A percentile compares a stretch with the other conserved stretches of the same genome.
These are phyloP conservation scores for Notocelia uddmanniana DNA, from an alignment of 2,888 invertebrate genomes.

Conservation along the genomic window DNA sequence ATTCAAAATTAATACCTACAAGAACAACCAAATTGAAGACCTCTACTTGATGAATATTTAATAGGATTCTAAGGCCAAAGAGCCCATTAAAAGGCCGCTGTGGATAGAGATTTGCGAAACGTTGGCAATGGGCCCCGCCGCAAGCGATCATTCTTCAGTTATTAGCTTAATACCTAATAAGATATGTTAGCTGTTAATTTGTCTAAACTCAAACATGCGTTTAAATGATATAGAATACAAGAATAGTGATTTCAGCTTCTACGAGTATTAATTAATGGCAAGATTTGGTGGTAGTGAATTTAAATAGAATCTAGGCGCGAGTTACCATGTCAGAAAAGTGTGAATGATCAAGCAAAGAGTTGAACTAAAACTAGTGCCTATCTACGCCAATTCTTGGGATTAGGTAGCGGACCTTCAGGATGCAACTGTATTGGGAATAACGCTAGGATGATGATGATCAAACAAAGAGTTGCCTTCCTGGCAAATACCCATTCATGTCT, in stretches of 20 bases:
- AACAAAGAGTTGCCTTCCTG: neutral
- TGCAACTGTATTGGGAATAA: too few species aligned
- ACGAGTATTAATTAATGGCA: neutral
- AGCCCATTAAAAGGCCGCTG: neutral
- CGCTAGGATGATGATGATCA: too few species aligned
- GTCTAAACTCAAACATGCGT: neutral
- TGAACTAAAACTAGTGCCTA: too few species aligned
- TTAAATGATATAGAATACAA: neutral
- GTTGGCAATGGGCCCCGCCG: conserved; percentile 18
- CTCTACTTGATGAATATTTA: conserved; percentile 1
- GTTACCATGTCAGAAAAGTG: neutral
- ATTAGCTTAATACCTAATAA: neutral
- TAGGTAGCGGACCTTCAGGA: too few species aligned
- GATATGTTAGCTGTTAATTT: neutral
- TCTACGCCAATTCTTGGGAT: too few species aligned
- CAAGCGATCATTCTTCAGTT: conserved; percentile 5
- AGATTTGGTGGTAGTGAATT: neutral
- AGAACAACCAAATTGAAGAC: neutral
- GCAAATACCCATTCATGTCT: neutral
- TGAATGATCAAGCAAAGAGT: neutral
- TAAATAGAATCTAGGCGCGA: too few species aligned
- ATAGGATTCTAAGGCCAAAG: neutral
- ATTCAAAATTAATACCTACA: neutral
- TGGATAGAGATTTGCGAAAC: conserved; percentile 28
- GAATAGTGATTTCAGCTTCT: too few species aligned